Conservation (phyloP, 2,888 invertebrate species). For the Nomada hirtipes region DNA sequence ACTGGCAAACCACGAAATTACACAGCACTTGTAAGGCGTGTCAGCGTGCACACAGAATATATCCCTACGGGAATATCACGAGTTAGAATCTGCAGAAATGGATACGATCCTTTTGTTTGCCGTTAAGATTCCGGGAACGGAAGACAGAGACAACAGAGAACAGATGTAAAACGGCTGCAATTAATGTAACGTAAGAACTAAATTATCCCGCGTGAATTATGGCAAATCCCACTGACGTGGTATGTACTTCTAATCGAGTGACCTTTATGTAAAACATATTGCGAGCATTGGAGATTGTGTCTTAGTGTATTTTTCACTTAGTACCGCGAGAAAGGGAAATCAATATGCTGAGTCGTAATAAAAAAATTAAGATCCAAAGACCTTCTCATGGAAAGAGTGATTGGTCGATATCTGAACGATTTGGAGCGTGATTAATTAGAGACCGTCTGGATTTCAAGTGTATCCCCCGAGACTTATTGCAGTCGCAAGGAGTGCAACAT, state of each 20-base stretch:
- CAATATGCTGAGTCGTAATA: too few species aligned
- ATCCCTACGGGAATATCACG: slow-evolving; percentile 49
- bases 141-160: slow-evolving; percentile 16
- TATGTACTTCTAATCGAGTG: background rate
- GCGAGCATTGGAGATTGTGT: background rate
- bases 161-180: slow-evolving; percentile 43
- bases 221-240: background rate
- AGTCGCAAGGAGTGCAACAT: slow-evolving; percentile 48
- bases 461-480: slow-evolving; percentile 39
- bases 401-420: slow-evolving; percentile 8
- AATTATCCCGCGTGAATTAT: slow-evolving; percentile 40
- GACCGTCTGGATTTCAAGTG: background rate
- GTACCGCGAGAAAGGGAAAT: too few species aligned
- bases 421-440: slow-evolving; percentile 30
- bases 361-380: too few species aligned
- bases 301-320: too few species aligned
- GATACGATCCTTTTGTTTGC: slow-evolving; percentile 61
- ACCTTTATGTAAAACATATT: background rate
- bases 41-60: slow-evolving; percentile 20
- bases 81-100: slow-evolving; percentile 50
- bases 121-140: slow-evolving; percentile 43
- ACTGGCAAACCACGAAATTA: slow-evolving; percentile 51
- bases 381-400: background rate
- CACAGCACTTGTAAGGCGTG: slow-evolving; percentile 35
- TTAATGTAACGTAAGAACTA: slow-evolving; percentile 42